Conservation (phyloP, 2,888 invertebrate species). For the Cotesia congregata region DNA sequence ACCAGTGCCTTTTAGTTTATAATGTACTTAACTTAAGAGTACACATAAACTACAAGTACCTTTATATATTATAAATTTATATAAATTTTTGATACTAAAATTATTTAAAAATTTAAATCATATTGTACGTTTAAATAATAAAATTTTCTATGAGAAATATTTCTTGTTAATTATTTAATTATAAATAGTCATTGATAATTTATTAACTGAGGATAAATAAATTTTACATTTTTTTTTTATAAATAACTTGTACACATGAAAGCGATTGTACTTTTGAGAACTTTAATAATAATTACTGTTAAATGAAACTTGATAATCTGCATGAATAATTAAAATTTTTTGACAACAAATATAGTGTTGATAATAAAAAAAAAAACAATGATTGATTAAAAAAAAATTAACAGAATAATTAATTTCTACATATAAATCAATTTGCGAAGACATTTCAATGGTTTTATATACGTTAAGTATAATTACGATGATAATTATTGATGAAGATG, state of each 20-base stretch:
- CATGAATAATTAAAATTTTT: background rate
- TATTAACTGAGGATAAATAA: slow-evolving; percentile 31
- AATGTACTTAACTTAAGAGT: no score
- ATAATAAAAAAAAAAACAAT: no score
- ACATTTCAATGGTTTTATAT: background rate
- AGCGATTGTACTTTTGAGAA: background rate
- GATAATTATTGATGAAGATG: no score
- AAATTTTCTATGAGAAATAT: background rate
- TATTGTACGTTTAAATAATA: slow-evolving; percentile 50
- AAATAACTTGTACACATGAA: slow-evolving; percentile 15
- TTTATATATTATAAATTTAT: background rate
- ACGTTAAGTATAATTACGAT: background rate
- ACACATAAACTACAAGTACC: no score
- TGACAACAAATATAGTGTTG: background rate
- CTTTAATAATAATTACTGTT: background rate
- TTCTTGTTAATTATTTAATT: slow-evolving; percentile 13
- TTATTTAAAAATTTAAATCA: background rate
- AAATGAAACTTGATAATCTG: background rate
- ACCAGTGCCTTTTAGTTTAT: background rate
- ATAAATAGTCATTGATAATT: slow-evolving; percentile 15
- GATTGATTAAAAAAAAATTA: no score
- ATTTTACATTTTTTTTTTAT: slow-evolving; percentile 21
- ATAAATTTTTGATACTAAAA: background rate
- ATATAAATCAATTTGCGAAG: slow-evolving; percentile 1
- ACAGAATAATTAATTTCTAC: background rate